Evolutionary conservation across 2,888 invertebrate genomes (phyloP).

Genomic region (Drosophila flavopinicola): DNA sequence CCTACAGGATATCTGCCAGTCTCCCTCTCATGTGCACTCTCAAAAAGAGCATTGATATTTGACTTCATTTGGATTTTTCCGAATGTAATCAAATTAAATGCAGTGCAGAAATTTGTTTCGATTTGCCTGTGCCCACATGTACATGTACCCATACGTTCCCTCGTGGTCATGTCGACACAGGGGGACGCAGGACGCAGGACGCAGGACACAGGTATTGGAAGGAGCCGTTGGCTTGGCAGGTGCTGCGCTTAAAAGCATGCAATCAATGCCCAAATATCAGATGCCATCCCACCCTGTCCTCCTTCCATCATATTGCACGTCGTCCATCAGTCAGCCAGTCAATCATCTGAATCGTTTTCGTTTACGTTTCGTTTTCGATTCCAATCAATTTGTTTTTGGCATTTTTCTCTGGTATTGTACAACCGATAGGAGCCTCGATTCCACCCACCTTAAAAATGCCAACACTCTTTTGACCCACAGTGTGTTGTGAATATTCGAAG

Average conservation of each 20-base stretch:
- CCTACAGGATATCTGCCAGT: background rate
- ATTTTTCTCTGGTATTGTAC: constrained; percentile 62
- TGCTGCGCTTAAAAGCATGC: constrained; percentile 36
- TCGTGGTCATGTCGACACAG: constrained; percentile 5
- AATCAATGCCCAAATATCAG: constrained; percentile 55
- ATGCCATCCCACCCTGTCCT: background rate
- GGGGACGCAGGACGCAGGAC: too few species aligned
- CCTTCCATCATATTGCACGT: constrained; percentile 29
- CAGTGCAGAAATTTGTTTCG: constrained; percentile 26
- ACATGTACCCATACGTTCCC: background rate
- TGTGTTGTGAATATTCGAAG: constrained; percentile 19
- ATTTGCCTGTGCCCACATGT: constrained; percentile 19
- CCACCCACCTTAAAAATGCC: constrained; percentile 11
- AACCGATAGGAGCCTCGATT: constrained; percentile 12
- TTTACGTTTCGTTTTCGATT: constrained; percentile 78
- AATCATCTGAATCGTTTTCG: constrained; percentile 77
- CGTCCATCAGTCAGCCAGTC: constrained; percentile 68
- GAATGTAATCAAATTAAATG: constrained; percentile 44
- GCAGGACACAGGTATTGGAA: background rate
- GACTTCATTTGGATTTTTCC: constrained; percentile 9
- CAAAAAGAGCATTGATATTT: background rate
- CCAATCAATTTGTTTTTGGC: constrained; percentile 78
- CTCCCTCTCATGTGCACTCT: background rate
- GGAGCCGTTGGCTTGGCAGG: constrained; percentile 4
- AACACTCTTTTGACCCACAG: constrained; percentile 22